These are phyloP conservation scores for Enteromius viviparus DNA, from an alignment of 2,797 vertebrate species.

Conservation along the genomic window DNA sequence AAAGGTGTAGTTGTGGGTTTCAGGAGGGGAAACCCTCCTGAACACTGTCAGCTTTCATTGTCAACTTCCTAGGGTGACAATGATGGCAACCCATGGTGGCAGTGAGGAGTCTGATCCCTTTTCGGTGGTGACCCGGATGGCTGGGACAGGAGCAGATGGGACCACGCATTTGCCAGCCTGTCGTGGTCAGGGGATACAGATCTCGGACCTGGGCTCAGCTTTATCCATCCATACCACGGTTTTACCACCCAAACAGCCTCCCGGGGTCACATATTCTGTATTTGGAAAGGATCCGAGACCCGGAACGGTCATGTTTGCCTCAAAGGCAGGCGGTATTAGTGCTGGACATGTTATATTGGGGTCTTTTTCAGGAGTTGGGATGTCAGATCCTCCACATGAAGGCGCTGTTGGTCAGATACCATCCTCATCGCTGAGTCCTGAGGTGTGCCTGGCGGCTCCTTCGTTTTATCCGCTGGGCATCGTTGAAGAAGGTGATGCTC, in stretches of 20 bases:
- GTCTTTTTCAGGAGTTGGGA: slow-evolving; percentile 37
- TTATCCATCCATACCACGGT: slow-evolving; percentile 1
- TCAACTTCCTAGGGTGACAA: slow-evolving; percentile 48
- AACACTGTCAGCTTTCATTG: neutral
- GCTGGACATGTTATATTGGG: slow-evolving; percentile 31
- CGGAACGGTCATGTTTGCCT: slow-evolving; percentile 19
- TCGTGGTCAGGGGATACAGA: slow-evolving; percentile 34
- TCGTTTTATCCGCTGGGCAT: slow-evolving; percentile 63
- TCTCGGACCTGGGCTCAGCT: slow-evolving; percentile 21
- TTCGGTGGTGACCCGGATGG: slow-evolving; percentile 44
- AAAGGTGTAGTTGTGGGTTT: slow-evolving; percentile 27
- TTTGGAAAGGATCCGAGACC: slow-evolving; percentile 34
- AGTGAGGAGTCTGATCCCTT: slow-evolving; percentile 70
- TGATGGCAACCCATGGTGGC: slow-evolving; percentile 80
- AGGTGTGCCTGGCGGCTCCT: neutral
- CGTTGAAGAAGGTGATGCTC: slow-evolving; percentile 80
- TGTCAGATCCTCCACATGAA: slow-evolving; percentile 42
- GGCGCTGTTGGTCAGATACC: slow-evolving; percentile 43
- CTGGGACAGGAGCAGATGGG: slow-evolving; percentile 40
- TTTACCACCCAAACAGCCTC: slow-evolving; percentile 31
- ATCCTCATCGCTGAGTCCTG: slow-evolving; percentile 36
- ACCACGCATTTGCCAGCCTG: slow-evolving; percentile 40
- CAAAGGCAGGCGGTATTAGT: slow-evolving; percentile 27
- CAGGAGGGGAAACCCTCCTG: slow-evolving; percentile 26
- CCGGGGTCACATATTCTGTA: slow-evolving; percentile 24